Evolutionary conservation across 2,797 vertebrate genomes (phyloP), one percentile per base, ranked within the genome.

Genomic region (Cynodonichthys magdalenae): DNA sequence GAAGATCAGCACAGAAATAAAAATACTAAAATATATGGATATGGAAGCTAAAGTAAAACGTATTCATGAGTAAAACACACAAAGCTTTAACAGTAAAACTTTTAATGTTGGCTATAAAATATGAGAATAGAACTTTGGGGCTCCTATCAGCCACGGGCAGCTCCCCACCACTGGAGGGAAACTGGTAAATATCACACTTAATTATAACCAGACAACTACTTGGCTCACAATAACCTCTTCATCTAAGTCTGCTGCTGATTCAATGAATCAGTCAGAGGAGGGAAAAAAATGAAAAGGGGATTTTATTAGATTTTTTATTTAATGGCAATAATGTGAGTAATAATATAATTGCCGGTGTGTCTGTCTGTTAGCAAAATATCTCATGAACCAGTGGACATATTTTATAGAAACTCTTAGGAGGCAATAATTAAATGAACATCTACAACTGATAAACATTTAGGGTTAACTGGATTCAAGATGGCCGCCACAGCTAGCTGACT

Each of bases 101-200:
- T 63, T 59, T 80, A 71, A 50, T 68, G 56, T 15, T 51, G 15
- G 63, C 28, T 31, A 48, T 34, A 61, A 63, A 59, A 58, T 76
- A 72, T 66, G 66, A 74, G 74, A 68, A 65, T 47, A 61, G 50
- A 47, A 27, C 56, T 77, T 78, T 82, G 75, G 83, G 5, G 65
- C 67, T 83, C 79, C 85, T 82, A 85, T 85, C 84, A 81, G 80
- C 69, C 66, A 62, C 10, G 53, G 60, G 45, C 87, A 88, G 82
- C 86, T 86, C 76, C 45, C 65, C 58, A 62, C 75, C 72, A 85
- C 80, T 80, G 71, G 81, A 86, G 79, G 87, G 73, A 81, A 87
- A 85, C 85, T 77, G 66, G 80, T 74, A 82, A 92, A 87, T 86
- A 90, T 88, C 88, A 87, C 77, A 81, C 59, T 81, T 87, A 81